These are phyloP conservation scores for Mythimna loreyi DNA, from an alignment of 2,888 invertebrate genomes.

Conservation along the genomic window DNA sequence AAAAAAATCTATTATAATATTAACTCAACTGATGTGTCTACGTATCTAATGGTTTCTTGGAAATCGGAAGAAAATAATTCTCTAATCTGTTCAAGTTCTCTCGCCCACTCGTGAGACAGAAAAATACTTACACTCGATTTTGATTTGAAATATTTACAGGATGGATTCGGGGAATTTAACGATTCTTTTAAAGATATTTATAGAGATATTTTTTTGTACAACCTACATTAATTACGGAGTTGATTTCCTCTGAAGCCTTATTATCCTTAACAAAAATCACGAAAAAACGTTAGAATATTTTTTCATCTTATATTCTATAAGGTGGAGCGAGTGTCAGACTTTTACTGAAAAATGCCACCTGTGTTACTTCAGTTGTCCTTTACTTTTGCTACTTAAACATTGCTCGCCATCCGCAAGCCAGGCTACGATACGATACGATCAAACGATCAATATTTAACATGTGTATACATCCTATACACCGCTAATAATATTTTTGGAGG, in stretches of 20 bases:
- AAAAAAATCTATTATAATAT: background rate
- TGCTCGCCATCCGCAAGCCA: too few species aligned
- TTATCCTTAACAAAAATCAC: background rate
- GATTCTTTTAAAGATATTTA: too few species aligned
- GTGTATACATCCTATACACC: too few species aligned
- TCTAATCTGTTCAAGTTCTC: background rate
- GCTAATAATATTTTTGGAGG: too few species aligned
- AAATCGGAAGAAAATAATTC: background rate
- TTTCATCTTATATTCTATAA: too few species aligned
- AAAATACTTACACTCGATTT: slow-evolving; percentile 8
- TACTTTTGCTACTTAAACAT: too few species aligned
- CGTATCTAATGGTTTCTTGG: background rate
- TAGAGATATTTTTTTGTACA: slow-evolving; percentile 13
- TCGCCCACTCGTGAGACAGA: background rate
- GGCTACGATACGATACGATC: too few species aligned
- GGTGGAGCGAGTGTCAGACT: too few species aligned
- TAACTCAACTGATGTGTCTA: background rate
- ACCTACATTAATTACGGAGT: slow-evolving; percentile 11
- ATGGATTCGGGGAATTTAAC: background rate
- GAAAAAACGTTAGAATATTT: too few species aligned
- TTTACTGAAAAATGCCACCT: too few species aligned
- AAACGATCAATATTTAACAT: too few species aligned
- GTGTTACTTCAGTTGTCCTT: too few species aligned
- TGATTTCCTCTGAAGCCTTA: background rate
- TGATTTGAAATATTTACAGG: slow-evolving; percentile 33